phyloP scores from a whole-genome alignment of 2,888 invertebrate species.

The Apotomis betuletana region DNA sequence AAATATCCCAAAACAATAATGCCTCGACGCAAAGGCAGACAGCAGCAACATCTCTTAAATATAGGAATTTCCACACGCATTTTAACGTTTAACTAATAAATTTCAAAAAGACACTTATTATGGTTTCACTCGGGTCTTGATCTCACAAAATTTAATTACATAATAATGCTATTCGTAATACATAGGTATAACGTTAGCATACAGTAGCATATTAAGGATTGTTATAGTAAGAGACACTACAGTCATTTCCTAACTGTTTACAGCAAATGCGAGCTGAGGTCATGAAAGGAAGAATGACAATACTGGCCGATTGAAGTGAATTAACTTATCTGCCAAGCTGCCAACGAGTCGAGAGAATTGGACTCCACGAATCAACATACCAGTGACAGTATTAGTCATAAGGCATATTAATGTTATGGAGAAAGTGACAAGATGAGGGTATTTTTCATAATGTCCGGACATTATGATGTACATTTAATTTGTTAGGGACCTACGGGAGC shows the following conservation, averaged over 20 bases:
- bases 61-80: conserved; percentile 61
- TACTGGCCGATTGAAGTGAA: conserved; percentile 18
- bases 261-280: background rate
- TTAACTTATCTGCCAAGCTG: conserved; percentile 15
- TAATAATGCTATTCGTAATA: too few species aligned
- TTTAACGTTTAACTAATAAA: conserved; percentile 3
- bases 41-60: conserved; percentile 58
- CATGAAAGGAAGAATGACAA: background rate
- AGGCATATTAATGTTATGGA: background rate
- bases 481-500: too few species aligned
- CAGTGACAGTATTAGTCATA: background rate
- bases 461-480: too few species aligned
- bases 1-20: conserved; percentile 57
- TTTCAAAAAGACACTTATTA: too few species aligned
- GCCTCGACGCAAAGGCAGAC: conserved; percentile 60
- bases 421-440: too few species aligned
- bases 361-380: background rate
- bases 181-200: too few species aligned
- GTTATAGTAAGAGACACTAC: background rate
- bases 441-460: too few species aligned
- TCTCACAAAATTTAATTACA: background rate
- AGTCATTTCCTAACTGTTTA: background rate
- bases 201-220: too few species aligned
- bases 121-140: too few species aligned
- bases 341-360: background rate